A percentile compares a stretch with the other conserved stretches of the same genome.
phyloP scores from a whole-genome alignment of 1,140 invertebrate species.

The Oncopeltus fasciatus region DNA sequence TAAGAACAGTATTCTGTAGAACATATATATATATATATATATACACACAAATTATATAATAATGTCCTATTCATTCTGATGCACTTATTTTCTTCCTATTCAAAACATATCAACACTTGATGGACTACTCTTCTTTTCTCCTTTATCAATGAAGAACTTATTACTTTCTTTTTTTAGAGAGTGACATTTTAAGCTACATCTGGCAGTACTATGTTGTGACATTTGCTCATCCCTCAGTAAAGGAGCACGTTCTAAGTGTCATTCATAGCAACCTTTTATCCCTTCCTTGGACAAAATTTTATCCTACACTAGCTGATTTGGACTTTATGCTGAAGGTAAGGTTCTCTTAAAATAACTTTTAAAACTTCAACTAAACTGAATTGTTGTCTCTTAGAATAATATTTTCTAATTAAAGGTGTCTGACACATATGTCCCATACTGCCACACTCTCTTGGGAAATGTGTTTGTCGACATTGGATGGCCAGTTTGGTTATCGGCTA shows the following conservation, averaged over 20 bases:
- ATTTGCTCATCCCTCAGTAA: constrained; percentile 47
- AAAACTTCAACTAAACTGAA: neutral
- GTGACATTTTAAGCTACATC: constrained; percentile 42
- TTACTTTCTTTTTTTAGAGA: constrained; percentile 13
- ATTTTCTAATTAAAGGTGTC: constrained; percentile 9
- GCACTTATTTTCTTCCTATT: too few species aligned
- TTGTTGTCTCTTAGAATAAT: neutral
- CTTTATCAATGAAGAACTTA: too few species aligned
- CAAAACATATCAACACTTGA: too few species aligned
- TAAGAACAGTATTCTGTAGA: too few species aligned
- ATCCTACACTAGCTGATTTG: constrained; percentile 48
- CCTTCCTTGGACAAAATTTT: constrained; percentile 58
- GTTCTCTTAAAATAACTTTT: too few species aligned
- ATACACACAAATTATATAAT: too few species aligned
- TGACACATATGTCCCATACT: constrained; percentile 38
- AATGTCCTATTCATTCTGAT: neutral
- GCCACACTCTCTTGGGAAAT: constrained; percentile 52
- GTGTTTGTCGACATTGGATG: constrained; percentile 51
- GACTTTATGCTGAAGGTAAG: constrained; percentile 54
- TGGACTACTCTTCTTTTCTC: too few species aligned
- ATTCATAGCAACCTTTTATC: constrained; percentile 49
- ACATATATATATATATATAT: too few species aligned
- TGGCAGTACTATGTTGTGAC: constrained; percentile 60
- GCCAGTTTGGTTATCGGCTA: constrained; percentile 31
- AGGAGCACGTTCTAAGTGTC: constrained; percentile 49